phyloP scores from a whole-genome alignment of 2,888 invertebrate species.

The Rosalia funebris region DNA sequence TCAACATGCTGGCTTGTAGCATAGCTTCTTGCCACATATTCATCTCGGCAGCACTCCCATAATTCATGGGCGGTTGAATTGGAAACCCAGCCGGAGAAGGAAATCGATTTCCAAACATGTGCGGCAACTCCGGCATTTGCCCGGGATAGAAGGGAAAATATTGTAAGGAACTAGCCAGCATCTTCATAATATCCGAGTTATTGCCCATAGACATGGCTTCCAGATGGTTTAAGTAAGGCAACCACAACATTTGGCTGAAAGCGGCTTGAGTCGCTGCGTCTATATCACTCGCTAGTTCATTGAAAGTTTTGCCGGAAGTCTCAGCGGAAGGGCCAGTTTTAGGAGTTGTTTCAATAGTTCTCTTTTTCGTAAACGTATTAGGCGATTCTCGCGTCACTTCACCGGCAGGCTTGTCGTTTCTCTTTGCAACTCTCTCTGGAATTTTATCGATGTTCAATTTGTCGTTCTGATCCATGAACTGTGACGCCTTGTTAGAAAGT shows the following conservation, averaged over 20 bases:
- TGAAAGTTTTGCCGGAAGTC: constrained; percentile 40
- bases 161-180: constrained; percentile 64
- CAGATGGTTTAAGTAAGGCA: constrained; percentile 74
- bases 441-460: constrained; percentile 33
- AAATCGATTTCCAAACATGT: constrained; percentile 63
- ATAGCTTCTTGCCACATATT: constrained; percentile 79
- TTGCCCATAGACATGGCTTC: constrained; percentile 69
- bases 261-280: constrained; percentile 77
- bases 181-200: constrained; percentile 69
- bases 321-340: constrained; percentile 27
- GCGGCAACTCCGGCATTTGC: constrained; percentile 65
- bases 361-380: constrained; percentile 24
- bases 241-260: constrained; percentile 79
- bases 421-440: constrained; percentile 47
- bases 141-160: constrained; percentile 65
- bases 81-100: constrained; percentile 63
- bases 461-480: constrained; percentile 17
- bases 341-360: constrained; percentile 27
- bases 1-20: constrained; percentile 60
- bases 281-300: constrained; percentile 70
- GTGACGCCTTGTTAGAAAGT: constrained; percentile 61
- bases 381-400: constrained; percentile 27
- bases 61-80: constrained; percentile 62
- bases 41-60: constrained; percentile 69
- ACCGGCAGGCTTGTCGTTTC: constrained; percentile 46